These are phyloP conservation scores for Drosophila pegasa DNA, from an alignment of 2,888 invertebrate species.

Conservation along the genomic window DNA sequence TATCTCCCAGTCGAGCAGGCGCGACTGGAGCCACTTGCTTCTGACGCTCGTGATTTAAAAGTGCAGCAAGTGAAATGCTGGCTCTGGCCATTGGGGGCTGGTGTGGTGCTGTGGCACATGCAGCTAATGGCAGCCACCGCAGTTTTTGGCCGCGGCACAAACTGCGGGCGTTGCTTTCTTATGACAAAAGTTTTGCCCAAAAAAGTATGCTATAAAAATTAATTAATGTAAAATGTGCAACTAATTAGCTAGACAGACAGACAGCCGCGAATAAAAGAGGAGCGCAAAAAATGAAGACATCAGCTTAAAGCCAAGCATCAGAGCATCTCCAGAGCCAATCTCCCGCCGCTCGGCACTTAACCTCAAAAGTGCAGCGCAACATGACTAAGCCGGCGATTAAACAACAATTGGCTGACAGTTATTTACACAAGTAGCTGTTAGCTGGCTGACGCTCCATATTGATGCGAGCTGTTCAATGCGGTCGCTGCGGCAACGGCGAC, in stretches of 20 bases:
- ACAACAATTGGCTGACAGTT: constrained; percentile 81
- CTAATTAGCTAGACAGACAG: constrained; percentile 64
- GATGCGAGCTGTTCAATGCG: constrained; percentile 37
- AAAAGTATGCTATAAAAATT: constrained; percentile 72
- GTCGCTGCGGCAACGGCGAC: constrained; percentile 8
- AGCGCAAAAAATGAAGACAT: background rate
- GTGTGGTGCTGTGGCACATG: constrained; percentile 51
- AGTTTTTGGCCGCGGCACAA: constrained; percentile 27
- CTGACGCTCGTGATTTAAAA: constrained; percentile 52
- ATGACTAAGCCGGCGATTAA: constrained; percentile 77
- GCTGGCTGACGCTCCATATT: constrained; percentile 32
- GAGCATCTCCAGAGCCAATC: background rate
- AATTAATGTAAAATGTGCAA: constrained; percentile 81
- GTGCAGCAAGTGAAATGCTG: constrained; percentile 35
- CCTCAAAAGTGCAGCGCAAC: constrained; percentile 63
- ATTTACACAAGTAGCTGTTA: constrained; percentile 77
- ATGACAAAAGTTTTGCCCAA: constrained; percentile 78
- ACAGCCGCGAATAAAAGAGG: constrained; percentile 6
- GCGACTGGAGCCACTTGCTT: background rate
- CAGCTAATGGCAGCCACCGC: constrained; percentile 62
- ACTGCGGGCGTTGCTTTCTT: constrained; percentile 68
- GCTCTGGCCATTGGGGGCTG: background rate
- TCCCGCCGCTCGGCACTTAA: constrained; percentile 60
- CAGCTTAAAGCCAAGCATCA: background rate
- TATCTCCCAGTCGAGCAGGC: too few species aligned